Conservation (phyloP, 2,888 invertebrate species). For the Melinaea marsaeus region DNA sequence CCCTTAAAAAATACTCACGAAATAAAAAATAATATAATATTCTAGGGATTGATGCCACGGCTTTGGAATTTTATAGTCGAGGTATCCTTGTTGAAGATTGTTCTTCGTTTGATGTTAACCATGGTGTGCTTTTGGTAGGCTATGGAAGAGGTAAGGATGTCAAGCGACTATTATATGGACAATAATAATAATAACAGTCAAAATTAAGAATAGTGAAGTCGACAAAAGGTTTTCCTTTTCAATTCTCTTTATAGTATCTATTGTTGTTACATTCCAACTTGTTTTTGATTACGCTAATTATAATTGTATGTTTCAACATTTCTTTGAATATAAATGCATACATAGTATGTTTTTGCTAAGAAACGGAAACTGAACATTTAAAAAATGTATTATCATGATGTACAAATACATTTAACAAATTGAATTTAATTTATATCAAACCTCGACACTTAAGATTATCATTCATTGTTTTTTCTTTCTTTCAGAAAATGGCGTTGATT, state of each 20-base stretch:
- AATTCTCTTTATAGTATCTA: too few relatives aligned
- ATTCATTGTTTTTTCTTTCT: neutral
- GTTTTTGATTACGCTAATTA: too few relatives aligned
- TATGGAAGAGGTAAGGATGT: conserved; percentile 13
- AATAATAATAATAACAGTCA: too few relatives aligned
- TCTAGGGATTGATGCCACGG: neutral
- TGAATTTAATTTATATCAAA: neutral
- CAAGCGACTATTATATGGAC: too few relatives aligned
- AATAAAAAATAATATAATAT: neutral
- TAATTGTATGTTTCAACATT: too few relatives aligned
- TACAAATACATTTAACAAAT: too few relatives aligned
- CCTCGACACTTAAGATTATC: neutral
- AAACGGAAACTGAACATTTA: too few relatives aligned
- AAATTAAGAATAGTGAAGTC: neutral
- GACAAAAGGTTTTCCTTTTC: too few relatives aligned
- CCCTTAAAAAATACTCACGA: neutral
- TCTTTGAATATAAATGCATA: too few relatives aligned
- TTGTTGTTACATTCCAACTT: too few relatives aligned
- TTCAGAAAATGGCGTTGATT: conserved; percentile 27
- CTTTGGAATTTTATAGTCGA: neutral
- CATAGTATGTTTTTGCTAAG: too few relatives aligned
- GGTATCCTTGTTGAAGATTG: conserved; percentile 2
- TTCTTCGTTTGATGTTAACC: neutral
- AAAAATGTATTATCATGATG: too few relatives aligned
- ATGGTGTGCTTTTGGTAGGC: conserved; percentile 17